phyloP scores from a whole-genome alignment of 2,797 vertebrate species.

The Apogon hyalosoma region DNA sequence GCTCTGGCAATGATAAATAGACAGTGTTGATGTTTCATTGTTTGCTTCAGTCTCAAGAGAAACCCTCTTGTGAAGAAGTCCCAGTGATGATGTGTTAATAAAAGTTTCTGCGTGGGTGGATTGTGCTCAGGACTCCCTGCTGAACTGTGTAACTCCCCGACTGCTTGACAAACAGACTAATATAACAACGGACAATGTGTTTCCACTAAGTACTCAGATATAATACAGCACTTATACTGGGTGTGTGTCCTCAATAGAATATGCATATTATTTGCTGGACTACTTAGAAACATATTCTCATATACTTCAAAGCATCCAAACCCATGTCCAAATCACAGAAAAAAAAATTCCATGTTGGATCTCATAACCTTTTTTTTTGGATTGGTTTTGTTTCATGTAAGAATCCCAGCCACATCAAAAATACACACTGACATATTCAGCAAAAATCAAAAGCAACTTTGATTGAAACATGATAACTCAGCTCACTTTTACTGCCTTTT shows the following conservation, averaged over 20 bases:
- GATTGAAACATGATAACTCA: conserved; percentile 34
- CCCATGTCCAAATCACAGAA: conserved; percentile 6
- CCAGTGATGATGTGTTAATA: conserved; percentile 39
- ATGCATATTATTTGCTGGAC: neutral
- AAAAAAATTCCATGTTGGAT: conserved; percentile 16
- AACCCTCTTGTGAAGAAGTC: conserved; percentile 33
- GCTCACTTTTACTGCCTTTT: conserved; percentile 46
- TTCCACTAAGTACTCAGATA: conserved; percentile 36
- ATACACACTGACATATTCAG: conserved; percentile 11
- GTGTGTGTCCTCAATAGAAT: conserved; percentile 17
- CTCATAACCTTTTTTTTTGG: conserved; percentile 14
- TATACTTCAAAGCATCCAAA: conserved; percentile 9
- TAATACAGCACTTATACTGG: conserved; percentile 15
- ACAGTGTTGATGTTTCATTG: conserved; percentile 51
- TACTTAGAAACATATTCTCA: neutral
- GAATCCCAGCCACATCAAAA: conserved; percentile 38
- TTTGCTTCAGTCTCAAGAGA: conserved; percentile 54
- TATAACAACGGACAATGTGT: conserved; percentile 29
- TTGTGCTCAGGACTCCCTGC: conserved; percentile 23
- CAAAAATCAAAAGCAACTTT: conserved; percentile 26
- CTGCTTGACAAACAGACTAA: conserved; percentile 34
- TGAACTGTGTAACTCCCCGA: conserved; percentile 6
- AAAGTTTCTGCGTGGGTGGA: conserved; percentile 60
- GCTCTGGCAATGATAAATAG: conserved; percentile 48
- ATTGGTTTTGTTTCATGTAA: conserved; percentile 29